phyloP scores from a whole-genome alignment of 1,140 invertebrate species.

The Rhyzopertha dominica region DNA sequence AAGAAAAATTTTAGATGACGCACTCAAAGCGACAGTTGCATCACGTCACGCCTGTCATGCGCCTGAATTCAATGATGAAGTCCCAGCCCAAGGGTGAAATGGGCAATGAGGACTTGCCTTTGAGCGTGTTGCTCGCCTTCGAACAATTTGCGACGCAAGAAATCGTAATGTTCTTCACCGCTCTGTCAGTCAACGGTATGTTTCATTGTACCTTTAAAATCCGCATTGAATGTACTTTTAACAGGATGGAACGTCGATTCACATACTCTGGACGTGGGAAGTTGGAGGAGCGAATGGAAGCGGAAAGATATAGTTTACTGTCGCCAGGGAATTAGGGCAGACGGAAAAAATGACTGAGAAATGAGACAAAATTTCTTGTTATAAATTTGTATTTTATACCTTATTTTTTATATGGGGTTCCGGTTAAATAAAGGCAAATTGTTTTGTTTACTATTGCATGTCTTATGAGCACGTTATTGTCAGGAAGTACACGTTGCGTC shows the following conservation, averaged over 20 bases:
- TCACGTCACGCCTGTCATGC: conserved; percentile 32
- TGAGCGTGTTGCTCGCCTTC: conserved; percentile 43
- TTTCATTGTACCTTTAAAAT: conserved; percentile 42
- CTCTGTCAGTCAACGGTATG: conserved; percentile 49
- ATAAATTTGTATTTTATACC: too few relatives aligned
- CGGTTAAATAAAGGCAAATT: too few relatives aligned
- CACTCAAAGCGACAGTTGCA: conserved; percentile 35
- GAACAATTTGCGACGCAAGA: conserved; percentile 43
- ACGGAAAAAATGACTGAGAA: too few relatives aligned
- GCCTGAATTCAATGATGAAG: conserved; percentile 36
- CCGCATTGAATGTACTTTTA: conserved; percentile 40
- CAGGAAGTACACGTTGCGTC: conserved; percentile 41
- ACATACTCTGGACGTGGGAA: conserved; percentile 50
- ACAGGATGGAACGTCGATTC: conserved; percentile 50
- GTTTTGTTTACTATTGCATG: too few relatives aligned
- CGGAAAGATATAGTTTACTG: too few relatives aligned
- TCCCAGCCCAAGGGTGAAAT: conserved; percentile 25
- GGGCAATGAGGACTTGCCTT: conserved; percentile 44
- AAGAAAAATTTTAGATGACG: conserved; percentile 11
- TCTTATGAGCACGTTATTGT: too few relatives aligned
- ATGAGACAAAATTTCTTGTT: too few relatives aligned
- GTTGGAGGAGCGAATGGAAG: conserved; percentile 42
- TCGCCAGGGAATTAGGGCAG: too few relatives aligned
- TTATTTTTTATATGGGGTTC: too few relatives aligned
- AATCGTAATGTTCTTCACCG: conserved; percentile 38